Evolutionary conservation across 2,797 vertebrate species (phyloP), one percentile per base, ranked within the genome.

Genomic region (Sebastes umbrosus): DNA sequence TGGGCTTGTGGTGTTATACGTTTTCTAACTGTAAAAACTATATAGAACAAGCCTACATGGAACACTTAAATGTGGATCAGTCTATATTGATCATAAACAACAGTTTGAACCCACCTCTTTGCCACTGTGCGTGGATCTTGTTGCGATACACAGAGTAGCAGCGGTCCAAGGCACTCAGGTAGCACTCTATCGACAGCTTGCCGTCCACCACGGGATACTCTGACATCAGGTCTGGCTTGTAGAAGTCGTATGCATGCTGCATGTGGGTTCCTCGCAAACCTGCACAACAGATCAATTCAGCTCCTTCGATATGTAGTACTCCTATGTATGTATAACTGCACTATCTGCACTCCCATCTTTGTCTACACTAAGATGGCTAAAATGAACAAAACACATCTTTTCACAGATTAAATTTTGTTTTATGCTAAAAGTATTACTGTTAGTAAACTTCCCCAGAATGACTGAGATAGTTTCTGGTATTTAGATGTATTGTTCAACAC

Each of bases 171-270:
- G 99, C 98, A 77, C 97, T 97, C 92, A 99, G 96, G 94, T 99
- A 99, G 94, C 99, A 99, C 89, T 99, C 96, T 60, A 99, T 99
- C 3, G 99, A 99, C 6, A 99, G 95, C 77, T 99, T 99, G 8
- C 99, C 98, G 27, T 99, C 98, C 43, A 99, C 98, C 22, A 99
- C 93, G 0, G 99, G 99, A 69, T 99, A 99, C 73, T 99, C 99
- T 0, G 99, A 99, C 74, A 97, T 94, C 97, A 99, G 97, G 77
- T 99, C 97, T 2, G 99, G 98, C 77, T 99, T 99, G 88, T 99
- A 99, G 88, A 99, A 99, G 93, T 99, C 99, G 62, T 99, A 99
- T 0, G 97, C 98, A 4, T 99, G 99, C 84, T 98, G 97, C 98
- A 99, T 99, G 72, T 99, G 98, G 24, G 98, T 99, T 72, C 97